These are phyloP conservation scores for Mungos mungo DNA, from an alignment of 2,113 vertebrate species.

Conservation along the genomic window DNA sequence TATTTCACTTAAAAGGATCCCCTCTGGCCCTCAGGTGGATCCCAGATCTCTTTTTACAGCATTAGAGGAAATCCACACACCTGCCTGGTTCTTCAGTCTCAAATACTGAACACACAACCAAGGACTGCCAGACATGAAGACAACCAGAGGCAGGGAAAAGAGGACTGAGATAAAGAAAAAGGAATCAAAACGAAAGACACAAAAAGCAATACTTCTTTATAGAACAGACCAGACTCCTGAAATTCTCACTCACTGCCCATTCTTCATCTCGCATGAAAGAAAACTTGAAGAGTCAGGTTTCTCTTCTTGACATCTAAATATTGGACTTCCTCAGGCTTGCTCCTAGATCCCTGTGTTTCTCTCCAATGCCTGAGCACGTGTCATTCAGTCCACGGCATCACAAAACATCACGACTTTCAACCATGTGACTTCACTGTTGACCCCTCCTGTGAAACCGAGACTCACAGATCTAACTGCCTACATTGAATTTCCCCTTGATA, in stretches of 20 bases:
- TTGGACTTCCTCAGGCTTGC: neutral
- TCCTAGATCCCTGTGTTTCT: neutral
- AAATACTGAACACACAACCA: neutral
- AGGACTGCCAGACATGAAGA: neutral
- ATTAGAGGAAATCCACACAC: neutral
- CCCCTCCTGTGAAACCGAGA: neutral
- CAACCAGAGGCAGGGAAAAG: neutral
- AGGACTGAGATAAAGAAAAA: neutral
- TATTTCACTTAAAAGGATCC: neutral
- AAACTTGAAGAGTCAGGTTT: no score
- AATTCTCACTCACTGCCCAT: neutral
- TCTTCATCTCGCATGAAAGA: neutral
- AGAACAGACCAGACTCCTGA: neutral
- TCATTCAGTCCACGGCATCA: fast-evolving
- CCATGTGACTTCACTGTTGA: neutral
- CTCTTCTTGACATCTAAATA: neutral
- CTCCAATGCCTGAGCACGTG: neutral
- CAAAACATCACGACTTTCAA: neutral
- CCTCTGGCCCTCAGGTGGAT: neutral
- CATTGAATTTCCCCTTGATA: neutral
- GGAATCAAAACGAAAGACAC: neutral
- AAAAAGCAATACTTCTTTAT: neutral
- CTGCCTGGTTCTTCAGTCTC: neutral
- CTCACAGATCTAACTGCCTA: neutral
- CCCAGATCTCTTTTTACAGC: neutral